A percentile compares a stretch with the other conserved stretches of the same genome.
Evolutionary conservation across 2,797 vertebrate species (phyloP).

Genomic region (Monodelphis domestica): DNA sequence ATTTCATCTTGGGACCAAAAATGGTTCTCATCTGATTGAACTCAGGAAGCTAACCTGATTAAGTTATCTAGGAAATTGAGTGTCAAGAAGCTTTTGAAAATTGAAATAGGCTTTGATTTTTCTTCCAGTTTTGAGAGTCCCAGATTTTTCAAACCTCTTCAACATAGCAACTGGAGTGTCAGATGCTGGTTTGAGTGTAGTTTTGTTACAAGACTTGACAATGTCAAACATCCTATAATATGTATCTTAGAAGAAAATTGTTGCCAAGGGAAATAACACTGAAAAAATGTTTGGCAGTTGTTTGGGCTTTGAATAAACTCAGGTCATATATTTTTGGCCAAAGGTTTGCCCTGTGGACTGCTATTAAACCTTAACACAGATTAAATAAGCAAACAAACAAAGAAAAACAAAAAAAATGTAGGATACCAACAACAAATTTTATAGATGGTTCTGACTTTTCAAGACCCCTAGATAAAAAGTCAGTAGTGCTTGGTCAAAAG

Average conservation of each 20-base stretch:
- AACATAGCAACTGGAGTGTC: not conserved
- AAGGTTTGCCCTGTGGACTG: not conserved
- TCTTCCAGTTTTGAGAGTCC: not conserved
- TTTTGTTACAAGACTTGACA: not conserved
- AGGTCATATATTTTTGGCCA: not conserved
- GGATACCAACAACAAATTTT: not conserved
- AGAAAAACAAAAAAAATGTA: not conserved
- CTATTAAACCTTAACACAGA: not conserved
- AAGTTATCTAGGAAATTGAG: not conserved
- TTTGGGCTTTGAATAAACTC: not conserved
- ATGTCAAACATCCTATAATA: not conserved
- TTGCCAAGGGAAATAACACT: not conserved
- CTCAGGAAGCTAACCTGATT: constrained; percentile 2
- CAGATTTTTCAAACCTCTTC: not conserved
- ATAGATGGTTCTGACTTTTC: not conserved
- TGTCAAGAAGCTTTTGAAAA: not conserved
- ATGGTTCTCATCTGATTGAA: not conserved
- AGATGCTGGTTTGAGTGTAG: not conserved
- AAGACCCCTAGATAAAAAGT: not conserved
- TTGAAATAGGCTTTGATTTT: not conserved
- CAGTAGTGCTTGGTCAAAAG: not conserved
- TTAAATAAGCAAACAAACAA: not conserved
- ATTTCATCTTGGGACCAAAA: not conserved
- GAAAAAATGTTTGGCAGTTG: not conserved
- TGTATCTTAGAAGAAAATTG: not conserved